Evolutionary conservation across 2,888 invertebrate genomes (phyloP).

Genomic region (Philereme transversata): DNA sequence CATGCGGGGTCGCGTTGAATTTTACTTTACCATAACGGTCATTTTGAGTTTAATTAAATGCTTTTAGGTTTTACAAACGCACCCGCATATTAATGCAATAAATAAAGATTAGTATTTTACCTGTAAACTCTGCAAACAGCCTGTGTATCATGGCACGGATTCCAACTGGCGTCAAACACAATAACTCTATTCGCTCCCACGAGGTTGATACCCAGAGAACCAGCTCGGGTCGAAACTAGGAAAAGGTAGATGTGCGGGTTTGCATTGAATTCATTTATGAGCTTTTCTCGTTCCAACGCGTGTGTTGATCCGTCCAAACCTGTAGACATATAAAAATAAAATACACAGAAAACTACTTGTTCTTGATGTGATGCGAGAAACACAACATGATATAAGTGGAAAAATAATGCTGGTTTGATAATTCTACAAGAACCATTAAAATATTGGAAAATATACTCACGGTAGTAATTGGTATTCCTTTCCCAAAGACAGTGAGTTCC

Average conservation of each 20-base stretch:
- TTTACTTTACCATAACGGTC: background rate
- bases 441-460: conserved; percentile 85
- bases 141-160: conserved; percentile 99
- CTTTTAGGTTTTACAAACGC: background rate
- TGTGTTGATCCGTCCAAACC: conserved; percentile 98
- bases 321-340: conserved; percentile 48
- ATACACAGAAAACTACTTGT: too few relatives aligned
- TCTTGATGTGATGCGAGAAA: too few relatives aligned
- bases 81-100: background rate
- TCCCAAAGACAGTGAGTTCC: conserved; percentile 91
- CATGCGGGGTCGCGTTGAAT: background rate
- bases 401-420: too few relatives aligned
- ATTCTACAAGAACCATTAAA: too few relatives aligned
- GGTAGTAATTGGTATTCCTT: conserved; percentile 94
- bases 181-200: conserved; percentile 98
- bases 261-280: conserved; percentile 97
- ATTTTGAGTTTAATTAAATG: background rate
- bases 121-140: conserved; percentile 98
- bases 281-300: conserved; percentile 96
- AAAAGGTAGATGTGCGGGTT: conserved; percentile 95
- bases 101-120: conserved; percentile 35
- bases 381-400: too few relatives aligned
- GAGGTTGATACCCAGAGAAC: conserved; percentile 98
- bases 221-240: conserved; percentile 97
- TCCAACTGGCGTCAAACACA: conserved; percentile 99